Percentiles rank a stretch among this genome's conserved stretches.
These are phyloP conservation scores for Yponomeuta plumbellus DNA, from an alignment of 2,888 invertebrate genomes.

Conservation along the genomic window DNA sequence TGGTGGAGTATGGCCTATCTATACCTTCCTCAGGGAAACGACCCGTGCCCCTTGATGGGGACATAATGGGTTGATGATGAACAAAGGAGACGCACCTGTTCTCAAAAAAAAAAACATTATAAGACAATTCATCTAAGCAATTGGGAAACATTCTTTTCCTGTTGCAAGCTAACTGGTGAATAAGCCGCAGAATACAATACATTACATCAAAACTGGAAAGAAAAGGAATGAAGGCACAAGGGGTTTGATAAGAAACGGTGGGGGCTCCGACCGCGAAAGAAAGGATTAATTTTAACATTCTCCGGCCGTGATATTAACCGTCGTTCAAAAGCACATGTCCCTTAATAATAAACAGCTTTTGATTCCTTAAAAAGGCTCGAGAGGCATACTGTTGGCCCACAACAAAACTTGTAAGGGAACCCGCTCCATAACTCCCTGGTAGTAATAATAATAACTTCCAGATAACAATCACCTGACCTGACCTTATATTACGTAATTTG, in stretches of 20 bases:
- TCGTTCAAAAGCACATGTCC: not conserved
- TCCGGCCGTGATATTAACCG: not conserved
- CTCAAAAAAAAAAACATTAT: too few species aligned
- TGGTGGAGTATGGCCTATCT: too few species aligned
- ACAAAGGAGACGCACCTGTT: too few species aligned
- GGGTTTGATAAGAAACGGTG: not conserved
- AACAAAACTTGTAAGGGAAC: not conserved
- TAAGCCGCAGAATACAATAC: not conserved
- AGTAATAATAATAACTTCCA: too few species aligned
- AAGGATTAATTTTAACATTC: slow-evolving; percentile 6
- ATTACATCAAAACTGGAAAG: not conserved
- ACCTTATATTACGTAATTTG: too few species aligned
- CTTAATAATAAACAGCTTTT: slow-evolving; percentile 16
- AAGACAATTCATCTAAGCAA: not conserved
- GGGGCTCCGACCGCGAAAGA: not conserved
- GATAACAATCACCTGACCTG: too few species aligned
- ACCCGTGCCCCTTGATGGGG: too few species aligned
- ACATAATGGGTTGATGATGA: too few species aligned
- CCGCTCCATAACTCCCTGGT: too few species aligned
- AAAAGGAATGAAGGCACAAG: not conserved
- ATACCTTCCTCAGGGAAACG: too few species aligned
- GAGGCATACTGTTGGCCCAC: not conserved
- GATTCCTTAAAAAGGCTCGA: slow-evolving; percentile 25
- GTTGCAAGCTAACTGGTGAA: not conserved
- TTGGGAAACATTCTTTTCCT: not conserved